Percentiles rank a stretch among this genome's conserved stretches.
Evolutionary conservation across 2,888 invertebrate genomes (phyloP).

Genomic region (Amphipoea lucens): DNA sequence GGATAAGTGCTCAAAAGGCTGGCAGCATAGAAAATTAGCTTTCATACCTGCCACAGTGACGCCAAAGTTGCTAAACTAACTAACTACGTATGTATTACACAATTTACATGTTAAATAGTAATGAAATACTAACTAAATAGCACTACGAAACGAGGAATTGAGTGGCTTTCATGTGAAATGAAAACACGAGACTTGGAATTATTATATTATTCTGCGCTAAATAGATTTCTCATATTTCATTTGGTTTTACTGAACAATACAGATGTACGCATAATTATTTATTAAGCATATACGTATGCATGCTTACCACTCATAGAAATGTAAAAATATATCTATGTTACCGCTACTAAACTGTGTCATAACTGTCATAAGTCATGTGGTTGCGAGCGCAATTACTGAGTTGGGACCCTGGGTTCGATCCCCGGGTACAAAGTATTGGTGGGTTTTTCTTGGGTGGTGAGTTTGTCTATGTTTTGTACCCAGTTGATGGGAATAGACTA

Average conservation of each 20-base stretch:
- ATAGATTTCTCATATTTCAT: constrained; percentile 20
- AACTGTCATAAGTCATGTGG: not conserved
- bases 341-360: not conserved
- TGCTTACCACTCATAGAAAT: too few species aligned
- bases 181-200: constrained; percentile 26
- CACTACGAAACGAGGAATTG: constrained; percentile 28
- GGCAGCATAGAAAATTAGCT: constrained; percentile 2
- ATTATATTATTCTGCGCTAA: constrained; percentile 18
- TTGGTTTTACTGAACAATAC: not conserved
- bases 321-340: too few species aligned
- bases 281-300: too few species aligned
- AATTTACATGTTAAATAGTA: constrained; percentile 56
- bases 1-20: too few species aligned
- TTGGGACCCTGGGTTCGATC: not conserved
- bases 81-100: constrained; percentile 24
- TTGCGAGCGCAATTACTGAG: not conserved
- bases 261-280: not conserved
- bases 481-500: not conserved
- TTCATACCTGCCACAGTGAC: not conserved
- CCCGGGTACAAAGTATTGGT: not conserved
- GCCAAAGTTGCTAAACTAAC: constrained; percentile 22
- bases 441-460: not conserved
- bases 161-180: constrained; percentile 26
- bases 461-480: not conserved
- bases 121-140: constrained; percentile 32